Base-by-base conservation (phyloP, 2,113 vertebrate genomes). In the Nesogale talazaci region DNA sequence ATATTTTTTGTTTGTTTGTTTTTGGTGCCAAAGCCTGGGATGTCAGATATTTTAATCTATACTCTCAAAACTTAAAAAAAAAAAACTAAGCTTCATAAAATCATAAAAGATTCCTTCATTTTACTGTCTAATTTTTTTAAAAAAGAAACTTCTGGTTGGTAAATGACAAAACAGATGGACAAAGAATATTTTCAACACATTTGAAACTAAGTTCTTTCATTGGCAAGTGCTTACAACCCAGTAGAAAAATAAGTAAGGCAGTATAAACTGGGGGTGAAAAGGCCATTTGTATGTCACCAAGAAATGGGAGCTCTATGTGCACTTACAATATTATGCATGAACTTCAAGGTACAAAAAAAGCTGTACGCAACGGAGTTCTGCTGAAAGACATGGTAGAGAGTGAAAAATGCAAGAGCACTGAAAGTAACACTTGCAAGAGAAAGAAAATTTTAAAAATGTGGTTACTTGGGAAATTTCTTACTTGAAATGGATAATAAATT, bases 401-500 rank as follows among this genome's bases (percentile, higher is more conserved):
- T 36, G 36, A 25, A 82, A 93, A 74, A 80, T 19, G 57, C 57
- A 57, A 67, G 34, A 67, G 34, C 86, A 67, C 69, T 57, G 81
- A 27, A 91, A 86, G 59, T 25, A 94, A 78, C 46, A 52, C 20
- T 25, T n/a, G 38, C 38, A 83, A 38, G 27, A 77, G 23, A 46
- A 90, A 69, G 46, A 36, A 11, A 61, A 83, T 70, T 70, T n/a
- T 14, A 70, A 87, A 36, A n/a, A 42, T 1, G 14, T 36, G 16
- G 29, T 74, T 23, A 27, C 40, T 16, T 72, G 70, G 70, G 46
- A 82, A 87, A 75, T n/a, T 59, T 52, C 46, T 52, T 52, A 40
- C n/a, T 27, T 83, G 46, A 77, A 87, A 82, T 83, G 9, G 6
- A 25, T 82, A n/a, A 87, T 36, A 87, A 83, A 83, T 57, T 90